Percentiles rank a stretch among this genome's conserved stretches.
phyloP scores from a whole-genome alignment of 2,113 vertebrate species.

The Hydrochoerus hydrochaeris region DNA sequence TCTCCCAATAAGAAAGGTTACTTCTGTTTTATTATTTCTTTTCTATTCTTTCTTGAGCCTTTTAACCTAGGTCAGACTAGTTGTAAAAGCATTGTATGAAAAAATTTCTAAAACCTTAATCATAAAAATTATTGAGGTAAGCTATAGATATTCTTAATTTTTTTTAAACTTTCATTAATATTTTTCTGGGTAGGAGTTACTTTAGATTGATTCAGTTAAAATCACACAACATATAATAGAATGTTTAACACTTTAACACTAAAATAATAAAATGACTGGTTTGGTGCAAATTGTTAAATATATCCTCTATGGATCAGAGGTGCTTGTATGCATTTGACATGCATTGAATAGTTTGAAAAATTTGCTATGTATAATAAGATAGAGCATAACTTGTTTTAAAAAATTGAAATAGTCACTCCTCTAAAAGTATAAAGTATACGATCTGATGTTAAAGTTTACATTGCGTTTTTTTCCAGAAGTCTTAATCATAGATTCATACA shows the following conservation, averaged over 20 bases:
- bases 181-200: neutral
- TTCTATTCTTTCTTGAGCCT: neutral
- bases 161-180: conserved; percentile 1
- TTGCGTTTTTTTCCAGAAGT: neutral
- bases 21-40: neutral
- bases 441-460: neutral
- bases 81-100: neutral
- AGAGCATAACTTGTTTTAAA: neutral
- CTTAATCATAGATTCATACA: neutral
- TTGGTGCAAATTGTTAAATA: neutral
- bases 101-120: neutral
- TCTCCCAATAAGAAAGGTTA: neutral
- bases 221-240: neutral
- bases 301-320: neutral
- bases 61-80: neutral
- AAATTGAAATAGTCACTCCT: neutral
- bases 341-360: neutral
- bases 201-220: neutral
- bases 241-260: neutral
- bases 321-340: neutral
- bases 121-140: neutral
- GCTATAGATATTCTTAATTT: neutral
- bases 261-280: neutral
- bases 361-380: neutral
- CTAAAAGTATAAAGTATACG: neutral